A percentile compares a stretch with the other conserved stretches of the same genome.
Evolutionary conservation across 2,797 vertebrate genomes (phyloP).

Genomic region (Leptatherina wallacei): DNA sequence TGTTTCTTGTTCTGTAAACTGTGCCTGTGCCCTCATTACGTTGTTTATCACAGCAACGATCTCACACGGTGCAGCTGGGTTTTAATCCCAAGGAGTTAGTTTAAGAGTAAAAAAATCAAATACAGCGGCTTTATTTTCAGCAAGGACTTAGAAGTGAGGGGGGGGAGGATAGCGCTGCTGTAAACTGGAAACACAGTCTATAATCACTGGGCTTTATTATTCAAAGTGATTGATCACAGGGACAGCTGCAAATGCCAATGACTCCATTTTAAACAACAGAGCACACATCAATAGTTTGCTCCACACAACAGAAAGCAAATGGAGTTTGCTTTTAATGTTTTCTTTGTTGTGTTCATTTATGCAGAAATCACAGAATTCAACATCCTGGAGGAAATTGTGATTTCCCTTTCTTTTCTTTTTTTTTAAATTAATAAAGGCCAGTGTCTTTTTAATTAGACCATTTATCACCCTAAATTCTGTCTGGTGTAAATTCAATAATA

Average conservation of each 20-base stretch:
- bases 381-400: neutral
- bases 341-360: conserved; percentile 39
- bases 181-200: conserved; percentile 60
- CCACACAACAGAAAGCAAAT: conserved; percentile 41
- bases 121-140: conserved; percentile 23
- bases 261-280: conserved; percentile 59
- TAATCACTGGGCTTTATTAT: conserved; percentile 78
- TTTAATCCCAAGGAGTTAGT: conserved; percentile 30
- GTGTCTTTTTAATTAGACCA: conserved; percentile 7
- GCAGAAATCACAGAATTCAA: conserved; percentile 9
- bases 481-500: conserved; percentile 22
- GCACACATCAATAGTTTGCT: conserved; percentile 50
- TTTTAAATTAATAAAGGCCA: neutral
- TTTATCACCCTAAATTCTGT: conserved; percentile 11
- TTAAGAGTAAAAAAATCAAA: conserved; percentile 30
- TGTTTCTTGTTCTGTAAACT: conserved; percentile 19
- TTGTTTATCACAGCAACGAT: conserved; percentile 24
- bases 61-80: conserved; percentile 25
- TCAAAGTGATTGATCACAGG: conserved; percentile 76
- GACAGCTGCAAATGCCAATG: conserved; percentile 70
- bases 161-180: conserved; percentile 20
- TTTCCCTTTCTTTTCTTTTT: neutral
- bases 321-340: conserved; percentile 31
- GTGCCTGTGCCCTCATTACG: conserved; percentile 23
- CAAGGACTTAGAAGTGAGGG: conserved; percentile 25